Evolutionary conservation across 1,140 invertebrate genomes (phyloP).

Genomic region (Galendromus occidentalis): DNA sequence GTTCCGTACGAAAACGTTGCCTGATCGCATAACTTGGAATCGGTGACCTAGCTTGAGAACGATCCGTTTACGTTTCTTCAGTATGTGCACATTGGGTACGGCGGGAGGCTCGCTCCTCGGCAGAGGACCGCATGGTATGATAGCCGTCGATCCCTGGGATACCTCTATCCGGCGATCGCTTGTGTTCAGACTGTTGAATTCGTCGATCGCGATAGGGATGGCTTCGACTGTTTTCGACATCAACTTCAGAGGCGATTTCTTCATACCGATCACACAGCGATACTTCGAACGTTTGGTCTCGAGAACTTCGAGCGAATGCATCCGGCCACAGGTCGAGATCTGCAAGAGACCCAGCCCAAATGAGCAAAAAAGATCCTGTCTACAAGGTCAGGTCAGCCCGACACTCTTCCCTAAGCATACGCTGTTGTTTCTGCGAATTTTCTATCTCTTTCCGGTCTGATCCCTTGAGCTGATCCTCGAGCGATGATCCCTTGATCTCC

Average conservation of each 20-base stretch:
- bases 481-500: not conserved
- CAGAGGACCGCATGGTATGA: not conserved
- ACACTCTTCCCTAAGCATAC: not conserved
- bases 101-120: not conserved
- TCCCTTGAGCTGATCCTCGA: not conserved
- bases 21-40: not conserved
- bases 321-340: not conserved
- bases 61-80: not conserved
- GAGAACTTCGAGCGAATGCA: not conserved
- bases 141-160: not conserved
- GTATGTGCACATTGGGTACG: not conserved
- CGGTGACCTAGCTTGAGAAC: not conserved
- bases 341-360: not conserved
- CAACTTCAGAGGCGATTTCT: not conserved
- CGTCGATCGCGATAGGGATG: not conserved
- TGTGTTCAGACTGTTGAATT: not conserved
- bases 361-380: not conserved
- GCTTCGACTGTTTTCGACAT: not conserved
- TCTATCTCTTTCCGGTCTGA: not conserved
- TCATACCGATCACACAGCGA: not conserved
- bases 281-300: not conserved
- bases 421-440: not conserved
- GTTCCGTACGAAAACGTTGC: constrained; percentile 5
- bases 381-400: not conserved
- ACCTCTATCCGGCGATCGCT: not conserved